Base-by-base conservation (phyloP, 2,888 invertebrate species). In the Drosophila diplacantha region DNA sequence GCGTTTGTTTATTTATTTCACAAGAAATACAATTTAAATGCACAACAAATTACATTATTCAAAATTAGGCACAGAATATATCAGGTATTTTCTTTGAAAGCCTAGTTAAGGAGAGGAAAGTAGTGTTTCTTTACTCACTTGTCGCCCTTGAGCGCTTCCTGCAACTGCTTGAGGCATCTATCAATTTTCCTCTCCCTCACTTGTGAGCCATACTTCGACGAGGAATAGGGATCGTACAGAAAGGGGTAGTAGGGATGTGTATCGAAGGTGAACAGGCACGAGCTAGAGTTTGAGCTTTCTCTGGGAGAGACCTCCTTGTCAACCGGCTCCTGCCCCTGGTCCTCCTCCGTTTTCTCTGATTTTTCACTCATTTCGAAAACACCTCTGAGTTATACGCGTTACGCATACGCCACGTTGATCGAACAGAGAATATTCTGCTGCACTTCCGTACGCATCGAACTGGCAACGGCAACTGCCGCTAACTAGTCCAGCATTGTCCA, bases 101-200 rank as follows among this genome's bases (percentile, higher is more conserved):
- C 11, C 14, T 26, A 35, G 41, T 22, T 8, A 2, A 14, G 16
- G 9, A 6, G 6, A n/a, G 14, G 3, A 26, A 6, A 24, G 18
- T 16, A 16, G 16, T 26, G 7, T 35, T 12, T 14, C 14, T 29
- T 11, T 14, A 71, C 78, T 73, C 62, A 78, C 78, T 67, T 84
- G 62, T 54, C 39, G 6, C 18, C 9, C 26, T 72, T 73, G 18
- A 87, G 76, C 0, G 75, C 75, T 18, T 84, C 78, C 39, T 87
- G 76, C 29, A 86, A 56, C 55, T 86, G 85, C 35, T 73, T 72
- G 12, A 86, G 73, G 22, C 85, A 86, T 5, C 86, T 86, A 70
- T 85, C 86, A 20, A 86, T 86, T 66, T 86, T 86, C 0, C 86
- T 81, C 20, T 82, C 83, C 9, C 85, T 81, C 63, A 86, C 87